Conservation (phyloP, 2,797 vertebrate species). For the Pantherophis alleghaniensis region DNA sequence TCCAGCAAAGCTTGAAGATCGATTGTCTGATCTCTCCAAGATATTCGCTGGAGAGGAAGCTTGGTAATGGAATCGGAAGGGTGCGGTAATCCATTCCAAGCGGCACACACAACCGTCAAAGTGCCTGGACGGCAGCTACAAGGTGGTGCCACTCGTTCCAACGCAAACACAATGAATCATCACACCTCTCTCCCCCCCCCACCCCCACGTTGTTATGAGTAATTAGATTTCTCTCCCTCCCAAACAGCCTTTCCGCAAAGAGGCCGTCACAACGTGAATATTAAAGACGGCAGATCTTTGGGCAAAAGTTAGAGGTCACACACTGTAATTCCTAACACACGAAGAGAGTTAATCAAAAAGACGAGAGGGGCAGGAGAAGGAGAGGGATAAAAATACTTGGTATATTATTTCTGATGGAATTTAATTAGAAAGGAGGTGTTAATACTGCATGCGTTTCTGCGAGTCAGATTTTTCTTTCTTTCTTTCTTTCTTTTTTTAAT, state of each 20-base stretch:
- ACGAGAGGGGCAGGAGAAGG: slow-evolving; percentile 63
- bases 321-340: slow-evolving; percentile 64
- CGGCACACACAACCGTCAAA: slow-evolving; percentile 43
- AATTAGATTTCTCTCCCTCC: slow-evolving; percentile 63
- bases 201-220: slow-evolving; percentile 47
- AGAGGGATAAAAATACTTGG: slow-evolving; percentile 61
- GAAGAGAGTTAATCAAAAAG: slow-evolving; percentile 68
- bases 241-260: slow-evolving; percentile 48
- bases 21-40: neutral
- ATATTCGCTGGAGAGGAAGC: neutral
- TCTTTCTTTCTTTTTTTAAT: slow-evolving; percentile 3
- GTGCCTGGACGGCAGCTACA: slow-evolving; percentile 45
- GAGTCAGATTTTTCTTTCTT: slow-evolving; percentile 44
- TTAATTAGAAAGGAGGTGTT: slow-evolving; percentile 70
- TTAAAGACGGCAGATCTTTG: slow-evolving; percentile 62
- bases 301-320: slow-evolving; percentile 65
- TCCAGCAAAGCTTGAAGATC: neutral
- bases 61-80: slow-evolving; percentile 51
- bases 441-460: slow-evolving; percentile 56
- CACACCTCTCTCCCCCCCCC: slow-evolving; percentile 25
- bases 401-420: slow-evolving; percentile 63
- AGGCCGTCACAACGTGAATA: slow-evolving; percentile 55
- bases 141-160: slow-evolving; percentile 60
- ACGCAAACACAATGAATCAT: slow-evolving; percentile 61
- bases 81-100: slow-evolving; percentile 41